phyloP scores from a whole-genome alignment of 2,888 invertebrate species.

The Sesia apiformis region DNA sequence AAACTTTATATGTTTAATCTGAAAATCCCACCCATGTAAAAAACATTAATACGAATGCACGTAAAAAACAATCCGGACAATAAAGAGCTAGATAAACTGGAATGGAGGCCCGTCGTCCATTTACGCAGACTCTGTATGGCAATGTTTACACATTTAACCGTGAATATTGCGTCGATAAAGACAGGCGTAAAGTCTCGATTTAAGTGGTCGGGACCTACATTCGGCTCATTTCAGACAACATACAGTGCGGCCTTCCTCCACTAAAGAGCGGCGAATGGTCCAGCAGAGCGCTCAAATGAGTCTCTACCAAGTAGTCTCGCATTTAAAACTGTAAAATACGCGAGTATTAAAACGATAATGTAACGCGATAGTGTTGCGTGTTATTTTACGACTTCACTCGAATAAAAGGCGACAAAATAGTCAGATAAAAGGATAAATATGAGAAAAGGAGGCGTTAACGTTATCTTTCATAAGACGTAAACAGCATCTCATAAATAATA shows the following conservation, averaged over 20 bases:
- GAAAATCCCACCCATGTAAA: too few relatives aligned
- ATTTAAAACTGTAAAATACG: constrained; percentile 38
- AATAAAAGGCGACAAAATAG: not conserved
- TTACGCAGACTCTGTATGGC: constrained; percentile 23
- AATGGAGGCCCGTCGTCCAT: constrained; percentile 29
- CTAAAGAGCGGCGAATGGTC: constrained; percentile 12
- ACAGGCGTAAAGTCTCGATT: constrained; percentile 53
- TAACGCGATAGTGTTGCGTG: constrained; percentile 33
- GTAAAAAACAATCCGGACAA: not conserved
- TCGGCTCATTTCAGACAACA: constrained; percentile 29
- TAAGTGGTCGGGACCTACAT: constrained; percentile 40
- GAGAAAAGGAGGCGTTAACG: not conserved
- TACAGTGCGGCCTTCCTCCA: constrained; percentile 20
- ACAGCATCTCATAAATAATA: too few relatives aligned
- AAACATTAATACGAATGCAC: too few relatives aligned
- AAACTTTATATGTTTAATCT: too few relatives aligned
- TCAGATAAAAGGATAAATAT: not conserved
- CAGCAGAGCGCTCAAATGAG: constrained; percentile 1
- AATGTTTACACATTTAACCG: constrained; percentile 39
- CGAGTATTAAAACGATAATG: constrained; percentile 36
- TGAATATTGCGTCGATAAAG: constrained; percentile 43
- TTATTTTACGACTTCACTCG: constrained; percentile 19
- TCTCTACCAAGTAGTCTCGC: constrained; percentile 20
- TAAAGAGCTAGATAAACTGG: constrained; percentile 30
- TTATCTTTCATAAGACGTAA: not conserved